Base-by-base conservation (phyloP, 2,797 vertebrate species). In the Masticophis lateralis region DNA sequence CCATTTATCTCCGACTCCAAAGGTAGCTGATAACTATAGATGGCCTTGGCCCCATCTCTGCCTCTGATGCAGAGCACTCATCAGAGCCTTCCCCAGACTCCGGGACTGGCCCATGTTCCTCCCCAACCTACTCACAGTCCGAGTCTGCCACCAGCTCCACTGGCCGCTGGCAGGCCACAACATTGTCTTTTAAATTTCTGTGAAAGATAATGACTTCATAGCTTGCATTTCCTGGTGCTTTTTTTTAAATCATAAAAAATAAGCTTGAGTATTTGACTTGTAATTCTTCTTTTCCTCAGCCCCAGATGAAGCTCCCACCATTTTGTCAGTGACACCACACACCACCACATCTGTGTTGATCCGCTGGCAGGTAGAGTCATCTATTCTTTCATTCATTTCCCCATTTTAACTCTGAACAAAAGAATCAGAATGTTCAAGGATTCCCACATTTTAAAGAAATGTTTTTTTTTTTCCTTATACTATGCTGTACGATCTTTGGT, bases 341-440 rank as follows among this genome's bases (percentile, higher is more conserved):
- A 99, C 99, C 53, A 99, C 99, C 2, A 99, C 99, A 0, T 99
- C 99, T 0, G 99, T 99, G 97, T 97, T 99, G 93, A 98, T 99
- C 97, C 98, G 98, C 94, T 99, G 99, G 99, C 98, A 99, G 99
- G 99, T 99, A 97, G 88, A 63, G 10, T 27, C 1, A 13, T 14
- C 12, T 74, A 47, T 7, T 18, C 6, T 27, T 89, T 5, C 32
- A 61, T 87, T 87, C 86, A 32, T 14, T 87, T 28, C 27, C 32
- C 11, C 28, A 27, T 89, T 83, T 47, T 57, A 63, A 83, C 28
- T 63, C 25, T 63, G n/a, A 51, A 12, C 53, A 74, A 86, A 28
- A 69, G n/a, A 90, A 47, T 51, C 55, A 12, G 51, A 47, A 47
- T 47, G 25, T 61, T 59, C 25, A 87, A 37, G 88, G 25, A 13